Conservation (phyloP, 2,888 invertebrate species). For the Acanthoscelides obtectus region DNA sequence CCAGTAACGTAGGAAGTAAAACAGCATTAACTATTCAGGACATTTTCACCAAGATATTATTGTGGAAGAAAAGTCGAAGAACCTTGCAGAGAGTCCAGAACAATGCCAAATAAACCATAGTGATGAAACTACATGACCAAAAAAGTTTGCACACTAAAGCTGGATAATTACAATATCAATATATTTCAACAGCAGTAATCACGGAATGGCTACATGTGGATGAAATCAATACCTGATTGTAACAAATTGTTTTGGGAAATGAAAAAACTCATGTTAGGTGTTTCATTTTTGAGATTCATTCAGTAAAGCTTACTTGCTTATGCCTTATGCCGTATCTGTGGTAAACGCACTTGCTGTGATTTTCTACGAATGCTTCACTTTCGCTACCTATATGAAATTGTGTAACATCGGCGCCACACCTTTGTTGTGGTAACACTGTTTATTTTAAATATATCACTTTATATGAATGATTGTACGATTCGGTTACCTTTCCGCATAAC, state of each 20-base stretch:
- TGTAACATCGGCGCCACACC: slow-evolving; percentile 27
- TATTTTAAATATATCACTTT: neutral
- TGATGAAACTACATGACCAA: no score
- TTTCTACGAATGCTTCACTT: slow-evolving; percentile 20
- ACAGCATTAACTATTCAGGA: no score
- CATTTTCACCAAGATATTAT: no score
- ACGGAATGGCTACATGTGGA: no score
- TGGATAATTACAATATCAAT: no score
- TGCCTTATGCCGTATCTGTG: neutral
- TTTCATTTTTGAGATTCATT: neutral
- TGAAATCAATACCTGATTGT: no score
- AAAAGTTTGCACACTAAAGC: no score
- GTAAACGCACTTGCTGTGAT: slow-evolving; percentile 8
- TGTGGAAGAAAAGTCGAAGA: no score
- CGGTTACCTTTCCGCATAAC: neutral
- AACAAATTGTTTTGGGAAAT: neutral
- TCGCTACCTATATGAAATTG: slow-evolving; percentile 24
- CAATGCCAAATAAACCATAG: no score
- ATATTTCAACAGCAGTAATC: no score
- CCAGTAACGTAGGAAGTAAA: no score
- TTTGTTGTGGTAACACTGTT: slow-evolving; percentile 7
- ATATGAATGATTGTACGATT: neutral
- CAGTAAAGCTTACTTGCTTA: neutral
- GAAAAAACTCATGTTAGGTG: neutral
- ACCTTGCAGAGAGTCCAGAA: no score